Evolutionary conservation across 2,888 invertebrate species (phyloP), one percentile per base, ranked within the genome.

Genomic region (Drosophila limbata): DNA sequence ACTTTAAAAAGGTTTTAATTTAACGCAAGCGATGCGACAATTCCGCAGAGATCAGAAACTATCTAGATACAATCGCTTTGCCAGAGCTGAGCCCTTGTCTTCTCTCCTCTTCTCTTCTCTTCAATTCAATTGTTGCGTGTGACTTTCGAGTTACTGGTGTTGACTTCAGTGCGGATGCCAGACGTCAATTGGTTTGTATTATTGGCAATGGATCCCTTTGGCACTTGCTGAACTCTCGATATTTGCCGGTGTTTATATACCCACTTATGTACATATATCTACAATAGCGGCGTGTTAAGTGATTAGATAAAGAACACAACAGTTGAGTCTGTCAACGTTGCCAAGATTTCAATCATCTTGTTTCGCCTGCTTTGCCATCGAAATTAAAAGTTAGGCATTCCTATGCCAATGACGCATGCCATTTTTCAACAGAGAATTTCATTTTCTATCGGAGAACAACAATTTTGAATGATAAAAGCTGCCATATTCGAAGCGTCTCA

Each of bases 31-130:
- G 47, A 28, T 53, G 61, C 66, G 31, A 63, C 25, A 61, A 60
- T 61, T 73, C 64, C 76, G 63, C 63, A 73, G 66, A 44, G 25
- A 77, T 56, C 81, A 52, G 57, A 66, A 71, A 69, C 53, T 76
- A 82, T 88, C 85, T 85, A 88, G 82, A 85, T 88, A 71, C 61
- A 63, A 69, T 83, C 74, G 84, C 84, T 64, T 85, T 17, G 37
- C 13, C 13, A 10, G 31, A 31, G 8, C 47, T 31, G 60, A 57
- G 51, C 59, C 59, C 57, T 62, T 59, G 60, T 28, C 8, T 28
- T 28, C 3, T 68, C 33, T 37, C 17, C 70, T 39, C 4, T 15
- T 6, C 31, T 3, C 31, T 31, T 13, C 35, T 57, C 31, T 39
- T 15, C 72, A 37, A 1, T 17, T 42, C n/a, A 70, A 47, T 57